Evolutionary conservation across 2,888 invertebrate species (phyloP).

Genomic region (Amphipoea lucens): DNA sequence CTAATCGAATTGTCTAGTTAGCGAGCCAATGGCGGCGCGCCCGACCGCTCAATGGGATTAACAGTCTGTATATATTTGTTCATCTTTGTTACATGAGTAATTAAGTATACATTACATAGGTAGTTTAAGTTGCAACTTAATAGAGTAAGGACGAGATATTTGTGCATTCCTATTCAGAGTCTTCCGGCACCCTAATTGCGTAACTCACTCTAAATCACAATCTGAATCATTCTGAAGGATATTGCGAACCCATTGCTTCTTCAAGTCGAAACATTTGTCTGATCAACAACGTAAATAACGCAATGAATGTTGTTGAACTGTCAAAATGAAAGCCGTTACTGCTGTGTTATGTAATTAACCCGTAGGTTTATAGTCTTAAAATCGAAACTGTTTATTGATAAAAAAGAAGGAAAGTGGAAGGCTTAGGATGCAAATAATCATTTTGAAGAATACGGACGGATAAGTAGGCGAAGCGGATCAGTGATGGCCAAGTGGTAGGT

Average conservation of each 20-base stretch:
- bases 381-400: background rate
- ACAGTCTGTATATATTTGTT: constrained; percentile 46
- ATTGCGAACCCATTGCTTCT: too few species aligned
- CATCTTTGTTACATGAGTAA: constrained; percentile 17
- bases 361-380: background rate
- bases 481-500: too few species aligned
- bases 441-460: background rate
- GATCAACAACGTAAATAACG: too few species aligned
- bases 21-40: constrained; percentile 64
- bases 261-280: too few species aligned
- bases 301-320: too few species aligned
- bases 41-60: constrained; percentile 49
- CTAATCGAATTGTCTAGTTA: constrained; percentile 68
- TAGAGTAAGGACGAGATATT: background rate
- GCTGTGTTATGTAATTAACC: too few species aligned
- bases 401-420: background rate
- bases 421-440: background rate
- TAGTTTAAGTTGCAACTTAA: background rate
- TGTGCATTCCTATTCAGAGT: background rate
- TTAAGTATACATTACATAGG: background rate
- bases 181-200: too few species aligned
- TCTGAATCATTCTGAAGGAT: too few species aligned
- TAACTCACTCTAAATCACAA: too few species aligned
- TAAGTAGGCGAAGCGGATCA: background rate
- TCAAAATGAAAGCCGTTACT: too few species aligned